Conservation (phyloP, 1,140 invertebrate species). For the Ostrea denselamellosa region DNA sequence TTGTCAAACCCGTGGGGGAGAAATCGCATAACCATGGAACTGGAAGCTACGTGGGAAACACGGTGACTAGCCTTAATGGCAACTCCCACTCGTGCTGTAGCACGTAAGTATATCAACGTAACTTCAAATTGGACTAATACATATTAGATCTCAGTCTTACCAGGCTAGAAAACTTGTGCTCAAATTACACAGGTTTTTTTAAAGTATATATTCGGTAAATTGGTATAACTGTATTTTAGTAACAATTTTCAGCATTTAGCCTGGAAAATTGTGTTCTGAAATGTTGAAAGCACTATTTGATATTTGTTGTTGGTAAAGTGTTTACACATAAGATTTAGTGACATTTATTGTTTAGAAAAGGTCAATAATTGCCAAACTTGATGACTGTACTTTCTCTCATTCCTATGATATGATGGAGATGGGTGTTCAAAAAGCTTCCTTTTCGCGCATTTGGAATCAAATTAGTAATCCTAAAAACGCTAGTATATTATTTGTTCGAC, state of each 20-base stretch:
- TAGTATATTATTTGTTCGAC: conserved; percentile 18
- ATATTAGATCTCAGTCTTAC: too few relatives aligned
- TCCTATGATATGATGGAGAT: not conserved
- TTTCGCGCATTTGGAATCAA: conserved; percentile 28
- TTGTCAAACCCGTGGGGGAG: conserved; percentile 46
- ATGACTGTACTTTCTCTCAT: not conserved
- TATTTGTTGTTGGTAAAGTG: too few relatives aligned
- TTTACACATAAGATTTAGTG: too few relatives aligned
- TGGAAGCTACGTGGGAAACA: conserved; percentile 26
- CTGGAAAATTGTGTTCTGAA: too few relatives aligned
- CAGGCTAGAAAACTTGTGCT: too few relatives aligned
- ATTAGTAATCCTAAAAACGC: conserved; percentile 3
- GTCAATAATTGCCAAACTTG: not conserved
- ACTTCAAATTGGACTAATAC: too few relatives aligned
- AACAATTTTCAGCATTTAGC: too few relatives aligned
- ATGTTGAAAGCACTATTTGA: too few relatives aligned
- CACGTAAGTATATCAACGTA: conserved; percentile 34
- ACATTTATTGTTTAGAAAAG: not conserved
- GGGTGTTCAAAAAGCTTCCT: not conserved
- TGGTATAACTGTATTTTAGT: too few relatives aligned
- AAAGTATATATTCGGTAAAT: too few relatives aligned
- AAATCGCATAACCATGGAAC: conserved; percentile 16
- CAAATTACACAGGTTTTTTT: too few relatives aligned
- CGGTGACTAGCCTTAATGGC: not conserved
- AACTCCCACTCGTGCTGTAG: conserved; percentile 32